A percentile compares a stretch with the other conserved stretches of the same genome.
These are phyloP conservation scores for Ormyrus rosae DNA, from an alignment of 2,888 invertebrate genomes.

Conservation along the genomic window DNA sequence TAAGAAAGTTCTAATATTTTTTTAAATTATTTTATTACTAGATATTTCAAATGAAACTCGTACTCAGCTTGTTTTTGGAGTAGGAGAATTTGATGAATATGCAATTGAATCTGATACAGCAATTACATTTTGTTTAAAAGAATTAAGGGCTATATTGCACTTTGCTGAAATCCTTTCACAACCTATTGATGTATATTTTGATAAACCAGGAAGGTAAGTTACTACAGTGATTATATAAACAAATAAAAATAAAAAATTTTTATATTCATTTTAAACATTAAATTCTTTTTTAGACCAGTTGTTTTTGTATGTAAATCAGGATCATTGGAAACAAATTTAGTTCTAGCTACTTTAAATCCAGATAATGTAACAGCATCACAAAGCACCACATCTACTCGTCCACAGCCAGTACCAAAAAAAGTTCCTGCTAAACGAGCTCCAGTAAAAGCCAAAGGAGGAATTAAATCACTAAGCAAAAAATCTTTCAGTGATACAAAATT, in stretches of 20 bases:
- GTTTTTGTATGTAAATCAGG: slow-evolving; percentile 85
- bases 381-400: slow-evolving; percentile 64
- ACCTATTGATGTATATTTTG: slow-evolving; percentile 85
- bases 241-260: slow-evolving; percentile 4
- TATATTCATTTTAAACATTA: slow-evolving; percentile 1
- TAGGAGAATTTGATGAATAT: slow-evolving; percentile 85
- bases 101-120: slow-evolving; percentile 81
- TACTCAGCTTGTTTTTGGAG: slow-evolving; percentile 86
- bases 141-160: slow-evolving; percentile 86
- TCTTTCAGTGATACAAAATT: slow-evolving; percentile 42
- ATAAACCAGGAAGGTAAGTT: slow-evolving; percentile 83
- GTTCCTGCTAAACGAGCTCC: slow-evolving; percentile 58
- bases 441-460: slow-evolving; percentile 61
- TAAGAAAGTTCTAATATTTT: slow-evolving; percentile 7
- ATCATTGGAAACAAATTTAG: slow-evolving; percentile 87
- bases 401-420: slow-evolving; percentile 44
- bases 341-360: slow-evolving; percentile 86
- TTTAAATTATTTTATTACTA: slow-evolving; percentile 69
- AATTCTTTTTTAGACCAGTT: slow-evolving; percentile 80
- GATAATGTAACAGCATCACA: slow-evolving; percentile 75
- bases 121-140: slow-evolving; percentile 91
- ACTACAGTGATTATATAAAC: neutral
- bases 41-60: slow-evolving; percentile 83
- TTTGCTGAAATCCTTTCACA: slow-evolving; percentile 87
- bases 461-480: slow-evolving; percentile 54